Base-by-base conservation (phyloP, 2,797 vertebrate genomes). In the Oreortyx pictus region DNA sequence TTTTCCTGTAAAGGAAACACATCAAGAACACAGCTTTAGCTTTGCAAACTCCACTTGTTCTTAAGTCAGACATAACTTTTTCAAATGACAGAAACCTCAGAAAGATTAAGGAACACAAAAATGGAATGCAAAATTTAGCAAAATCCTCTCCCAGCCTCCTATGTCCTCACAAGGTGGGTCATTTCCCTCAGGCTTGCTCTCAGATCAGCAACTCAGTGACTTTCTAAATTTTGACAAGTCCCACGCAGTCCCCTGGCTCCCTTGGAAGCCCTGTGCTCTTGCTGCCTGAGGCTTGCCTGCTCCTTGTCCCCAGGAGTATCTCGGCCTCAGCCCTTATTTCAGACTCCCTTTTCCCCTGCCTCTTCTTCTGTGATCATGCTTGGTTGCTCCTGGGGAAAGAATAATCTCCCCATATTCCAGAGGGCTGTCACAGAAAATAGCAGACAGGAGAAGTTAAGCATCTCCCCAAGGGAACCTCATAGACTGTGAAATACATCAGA, bases 351-450 rank as follows among this genome's bases (percentile, higher is more conserved):
- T 92, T 85, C 54, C 82, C 72, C 23, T 11, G 22, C 29, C 68
- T 89, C 61, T 0, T 92, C 82, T 68, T 62, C 75, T 89, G 62
- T 59, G 68, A 93, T 89, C 70, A 86, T 92, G 73, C 61, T 71
- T 31, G 41, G 81, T 76, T 39, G 59, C 66, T 95, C 66, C 33
- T 56, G 70, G 47, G 85, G 85, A 89, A 78, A 47, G 66, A 92
- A 22, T 8, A 50, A 49, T 37, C 50, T 73, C 87, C 56, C 50
- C 27, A 37, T 76, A 5, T 71, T 82, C 6, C 78, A 73, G 67
- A 90, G 64, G 33, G 74, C 39, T 59, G 82, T 7, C 1, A 2
- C 56, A 62, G 73, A 93, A 66, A 46, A 89, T 54, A 65, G 57
- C 44, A 78, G 37, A 25, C 76, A 71, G 79, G 68, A 92, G 72